A percentile compares a stretch with the other conserved stretches of the same genome.
Conservation (phyloP, 2,113 vertebrate genomes). For the Menura novaehollandiae region DNA sequence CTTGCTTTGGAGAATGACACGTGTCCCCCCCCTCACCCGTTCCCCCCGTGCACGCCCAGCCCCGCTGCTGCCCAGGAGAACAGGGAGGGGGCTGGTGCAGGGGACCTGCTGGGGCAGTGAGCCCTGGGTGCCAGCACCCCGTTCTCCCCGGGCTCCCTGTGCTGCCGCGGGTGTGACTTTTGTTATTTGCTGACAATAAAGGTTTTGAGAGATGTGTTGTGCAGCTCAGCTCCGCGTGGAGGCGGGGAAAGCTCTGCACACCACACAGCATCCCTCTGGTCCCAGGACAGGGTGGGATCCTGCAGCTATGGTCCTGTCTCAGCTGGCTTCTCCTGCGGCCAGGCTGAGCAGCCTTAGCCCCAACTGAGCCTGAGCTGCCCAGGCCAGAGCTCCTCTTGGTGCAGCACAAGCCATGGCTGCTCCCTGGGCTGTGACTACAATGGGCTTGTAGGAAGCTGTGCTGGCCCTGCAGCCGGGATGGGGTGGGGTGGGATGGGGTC, state of each 20-base stretch:
- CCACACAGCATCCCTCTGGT: rapidly evolving
- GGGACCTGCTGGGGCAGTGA: rapidly evolving
- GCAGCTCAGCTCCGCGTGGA: neutral
- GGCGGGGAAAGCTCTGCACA: rapidly evolving
- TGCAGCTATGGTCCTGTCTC: neutral
- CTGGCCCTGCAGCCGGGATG: neutral
- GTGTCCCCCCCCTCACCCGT: neutral
- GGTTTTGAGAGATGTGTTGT: conserved; percentile 24
- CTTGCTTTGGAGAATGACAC: conserved; percentile 6
- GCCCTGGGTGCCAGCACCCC: neutral
- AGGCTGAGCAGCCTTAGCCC: neutral
- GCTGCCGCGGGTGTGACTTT: neutral
- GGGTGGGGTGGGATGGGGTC: neutral
- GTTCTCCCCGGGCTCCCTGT: neutral
- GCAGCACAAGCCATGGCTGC: neutral
- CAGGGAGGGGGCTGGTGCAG: neutral
- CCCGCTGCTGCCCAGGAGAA: neutral
- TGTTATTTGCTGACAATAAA: conserved; percentile 61
- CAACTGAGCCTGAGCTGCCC: neutral
- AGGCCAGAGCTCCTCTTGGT: neutral
- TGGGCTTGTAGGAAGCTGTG: neutral
- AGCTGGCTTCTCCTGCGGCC: neutral
- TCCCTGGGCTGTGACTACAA: rapidly evolving
- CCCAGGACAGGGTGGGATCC: neutral
- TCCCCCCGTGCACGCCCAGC: neutral